phyloP scores from a whole-genome alignment of 2,797 vertebrate genomes.

The Crocodylus rhombifer region DNA sequence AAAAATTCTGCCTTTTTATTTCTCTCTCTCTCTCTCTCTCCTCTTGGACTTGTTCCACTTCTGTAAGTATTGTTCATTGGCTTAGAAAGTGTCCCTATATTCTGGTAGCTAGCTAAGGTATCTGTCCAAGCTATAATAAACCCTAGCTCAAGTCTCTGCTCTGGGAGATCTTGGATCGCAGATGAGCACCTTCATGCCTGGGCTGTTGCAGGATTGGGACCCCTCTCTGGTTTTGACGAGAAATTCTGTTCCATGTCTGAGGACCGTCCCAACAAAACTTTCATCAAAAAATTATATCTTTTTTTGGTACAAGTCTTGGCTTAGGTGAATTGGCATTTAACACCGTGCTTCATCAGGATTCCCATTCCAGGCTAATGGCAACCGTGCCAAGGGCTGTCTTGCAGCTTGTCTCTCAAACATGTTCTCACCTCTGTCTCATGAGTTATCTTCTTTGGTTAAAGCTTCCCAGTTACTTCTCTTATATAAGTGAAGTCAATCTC shows the following conservation, averaged over 20 bases:
- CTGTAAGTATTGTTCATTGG: no score
- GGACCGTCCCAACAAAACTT: neutral
- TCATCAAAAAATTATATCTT: neutral
- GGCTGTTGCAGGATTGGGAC: neutral
- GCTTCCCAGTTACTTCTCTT: neutral
- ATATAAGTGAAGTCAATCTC: no score
- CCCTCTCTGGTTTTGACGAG: neutral
- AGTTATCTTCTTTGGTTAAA: neutral
- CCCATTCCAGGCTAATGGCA: neutral
- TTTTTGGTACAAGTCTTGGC: neutral
- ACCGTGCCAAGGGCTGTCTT: rapidly evolving
- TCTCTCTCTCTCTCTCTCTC: no score
- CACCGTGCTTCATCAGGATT: neutral
- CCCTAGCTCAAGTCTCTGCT: neutral
- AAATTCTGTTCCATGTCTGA: neutral
- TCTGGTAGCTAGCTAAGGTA: neutral
- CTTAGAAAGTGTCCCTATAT: no score
- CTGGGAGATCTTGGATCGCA: neutral
- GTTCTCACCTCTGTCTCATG: neutral
- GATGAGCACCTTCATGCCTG: neutral
- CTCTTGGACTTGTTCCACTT: no score
- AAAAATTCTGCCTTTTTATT: neutral
- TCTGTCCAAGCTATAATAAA: neutral
- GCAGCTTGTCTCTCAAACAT: neutral
- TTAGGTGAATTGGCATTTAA: neutral